Evolutionary conservation across 2,113 vertebrate species (phyloP), one percentile per base, ranked within the genome.

Genomic region (Origma solitaria): DNA sequence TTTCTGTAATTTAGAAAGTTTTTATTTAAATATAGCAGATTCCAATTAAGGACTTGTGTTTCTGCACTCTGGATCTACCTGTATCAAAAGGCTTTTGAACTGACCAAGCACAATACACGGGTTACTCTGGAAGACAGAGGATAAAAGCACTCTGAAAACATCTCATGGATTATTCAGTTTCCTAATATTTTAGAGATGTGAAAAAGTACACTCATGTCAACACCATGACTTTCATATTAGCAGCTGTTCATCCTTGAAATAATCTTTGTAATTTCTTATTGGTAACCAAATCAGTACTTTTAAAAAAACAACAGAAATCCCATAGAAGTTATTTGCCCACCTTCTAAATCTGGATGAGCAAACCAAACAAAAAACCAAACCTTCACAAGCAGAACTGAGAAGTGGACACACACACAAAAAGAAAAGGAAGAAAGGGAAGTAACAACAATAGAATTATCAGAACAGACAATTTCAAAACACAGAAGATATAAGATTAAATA

Each of bases 211-310:
- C 30, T 49, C 4, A 2, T 24, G 13, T 82, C 54, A 82, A 83
- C 9, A 24, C 2, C 1, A 2, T 35, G 7, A 51, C 31, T 50
- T 57, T 42, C 11, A 25, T 18, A 65, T 8, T 4, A 5, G 8
- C n/a, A 61, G 14, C 8, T 64, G 40, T 70, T 44, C 28, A 28
- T 16, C 33, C 7, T 21, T 57, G 31, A 60, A 82, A 62, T 38
- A 70, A 31, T 47, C 6, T 61, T 54, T 10, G 3, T 31, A 31
- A 51, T n/a, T 79, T 80, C 15, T 37, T 90, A 82, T 2, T 72
- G 42, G 44, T 18, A 86, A 61, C 7, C 6, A 91, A 40, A 56
- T 42, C 18, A 40, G 6, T 30, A 73, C 5, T 21, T 37, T 27
- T 23, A 51, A 40, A 22, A 57, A 57, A n/a, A 37, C 2, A 47